Base-by-base conservation (phyloP, 2,797 vertebrate genomes). In the Chaetodon trifasciatus region DNA sequence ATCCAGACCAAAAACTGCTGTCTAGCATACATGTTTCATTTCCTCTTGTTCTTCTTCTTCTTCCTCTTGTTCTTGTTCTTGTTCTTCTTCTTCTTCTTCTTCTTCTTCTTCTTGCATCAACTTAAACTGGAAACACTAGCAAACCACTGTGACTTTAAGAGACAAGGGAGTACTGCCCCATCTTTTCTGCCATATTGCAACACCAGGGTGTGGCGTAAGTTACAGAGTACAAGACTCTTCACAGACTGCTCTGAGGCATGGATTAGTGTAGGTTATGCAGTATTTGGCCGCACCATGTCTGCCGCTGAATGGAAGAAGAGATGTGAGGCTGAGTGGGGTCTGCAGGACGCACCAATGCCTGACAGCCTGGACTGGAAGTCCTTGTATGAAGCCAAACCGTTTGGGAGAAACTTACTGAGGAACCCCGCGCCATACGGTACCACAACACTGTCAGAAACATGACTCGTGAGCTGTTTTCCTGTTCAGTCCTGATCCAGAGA, bases 361-460 rank as follows among this genome's bases (percentile, higher is more conserved):
- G 87, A 92, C 57, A 8, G 44, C 10, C 58, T 95, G 72, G 94
- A 95, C 92, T 97, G 97, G 96, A 93, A 88, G 88, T 63, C 88
- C 3, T 88, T 96, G 21, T 93, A 87, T 15, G 90, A 95, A 32
- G 92, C 91, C 44, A 93, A 91, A 40, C 96, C 97, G 1, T 89
- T 97, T 16, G 91, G 91, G 64, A 95, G 96, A 42, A 97, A 97
- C 78, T 72, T 97, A 3, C 90, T 97, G 84, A 93, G 76, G 82
- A 96, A 95, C 83, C 91, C 96, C 3, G 82, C 95, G 8, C 97
- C 97, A 24, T 91, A 95, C 85, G 97, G 97, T 97, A 96, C 21
- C 6, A 19, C 15, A 23, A 12, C 52, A 62, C 40, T n/a, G 5
- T 4, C 0, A 13, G 2, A 47, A 1, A n/a, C 13, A 3, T 3